Conservation (phyloP, 2,113 vertebrate species). For the Vanacampus margaritifer region DNA sequence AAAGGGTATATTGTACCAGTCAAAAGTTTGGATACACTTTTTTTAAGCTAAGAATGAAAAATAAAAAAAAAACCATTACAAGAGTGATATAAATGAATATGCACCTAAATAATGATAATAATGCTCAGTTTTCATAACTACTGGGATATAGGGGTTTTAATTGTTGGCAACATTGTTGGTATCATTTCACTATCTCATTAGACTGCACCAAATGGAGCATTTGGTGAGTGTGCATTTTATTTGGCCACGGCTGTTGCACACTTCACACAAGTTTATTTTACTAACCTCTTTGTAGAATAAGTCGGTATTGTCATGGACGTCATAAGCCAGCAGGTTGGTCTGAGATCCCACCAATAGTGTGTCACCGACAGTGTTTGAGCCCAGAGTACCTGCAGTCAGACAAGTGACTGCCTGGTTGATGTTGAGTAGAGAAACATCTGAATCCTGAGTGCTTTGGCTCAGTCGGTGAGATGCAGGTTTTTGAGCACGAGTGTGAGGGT, state of each 20-base stretch:
- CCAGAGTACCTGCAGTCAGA: conserved; percentile 80
- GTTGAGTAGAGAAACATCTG: conserved; percentile 90
- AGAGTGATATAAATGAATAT: too few species aligned
- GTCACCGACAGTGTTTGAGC: conserved; percentile 79
- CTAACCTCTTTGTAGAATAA: conserved; percentile 92
- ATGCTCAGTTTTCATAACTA: not conserved
- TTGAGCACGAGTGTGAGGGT: conserved; percentile 84
- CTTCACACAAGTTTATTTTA: not conserved
- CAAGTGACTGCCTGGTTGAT: conserved; percentile 94
- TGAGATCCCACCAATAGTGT: conserved; percentile 90
- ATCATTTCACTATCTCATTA: not conserved
- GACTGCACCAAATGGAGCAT: not conserved
- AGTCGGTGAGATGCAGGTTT: conserved; percentile 72
- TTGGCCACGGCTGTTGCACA: not conserved
- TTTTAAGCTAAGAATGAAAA: too few species aligned
- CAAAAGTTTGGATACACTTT: not conserved
- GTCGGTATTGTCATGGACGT: conserved; percentile 92
- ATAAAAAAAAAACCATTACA: not conserved
- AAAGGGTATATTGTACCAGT: not conserved
- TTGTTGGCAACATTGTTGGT: not conserved
- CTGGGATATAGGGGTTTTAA: not conserved
- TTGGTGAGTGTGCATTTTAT: not conserved
- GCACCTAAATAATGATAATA: too few species aligned
- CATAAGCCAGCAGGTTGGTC: conserved; percentile 91
- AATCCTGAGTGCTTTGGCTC: conserved; percentile 83